phyloP scores from a whole-genome alignment of 2,113 vertebrate genomes.

The Pygoscelis antarcticus region DNA sequence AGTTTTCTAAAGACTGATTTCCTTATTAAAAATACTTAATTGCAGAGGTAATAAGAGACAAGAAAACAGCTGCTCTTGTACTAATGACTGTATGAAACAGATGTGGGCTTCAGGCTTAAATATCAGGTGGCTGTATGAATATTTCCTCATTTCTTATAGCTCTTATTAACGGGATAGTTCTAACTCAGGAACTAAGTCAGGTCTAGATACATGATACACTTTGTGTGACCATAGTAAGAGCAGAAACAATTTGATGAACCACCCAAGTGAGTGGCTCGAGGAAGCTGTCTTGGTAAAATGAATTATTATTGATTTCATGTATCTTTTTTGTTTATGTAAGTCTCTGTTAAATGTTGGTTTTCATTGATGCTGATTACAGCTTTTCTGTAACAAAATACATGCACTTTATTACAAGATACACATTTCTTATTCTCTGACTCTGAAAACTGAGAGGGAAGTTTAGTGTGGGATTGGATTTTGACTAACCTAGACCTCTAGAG shows the following conservation, averaged over 20 bases:
- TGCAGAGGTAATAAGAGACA: background rate
- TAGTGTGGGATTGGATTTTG: background rate
- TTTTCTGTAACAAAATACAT: background rate
- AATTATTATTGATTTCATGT: background rate
- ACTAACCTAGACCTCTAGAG: background rate
- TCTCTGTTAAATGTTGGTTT: background rate
- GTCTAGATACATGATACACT: background rate
- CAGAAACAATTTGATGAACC: background rate
- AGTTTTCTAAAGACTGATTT: background rate
- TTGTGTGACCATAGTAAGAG: background rate
- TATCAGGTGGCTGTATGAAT: background rate
- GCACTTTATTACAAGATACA: background rate
- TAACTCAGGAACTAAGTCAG: background rate
- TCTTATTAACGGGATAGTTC: background rate
- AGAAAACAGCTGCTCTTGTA: background rate
- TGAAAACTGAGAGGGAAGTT: background rate
- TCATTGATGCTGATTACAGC: background rate
- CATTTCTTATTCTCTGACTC: background rate
- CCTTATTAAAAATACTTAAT: background rate
- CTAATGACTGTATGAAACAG: background rate
- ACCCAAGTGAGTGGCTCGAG: background rate
- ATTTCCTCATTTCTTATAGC: background rate
- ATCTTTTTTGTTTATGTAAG: background rate
- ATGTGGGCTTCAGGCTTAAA: background rate
- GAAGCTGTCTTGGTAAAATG: background rate